These are phyloP conservation scores for Upupa epops DNA, from an alignment of 2,113 vertebrate species.

Conservation along the genomic window DNA sequence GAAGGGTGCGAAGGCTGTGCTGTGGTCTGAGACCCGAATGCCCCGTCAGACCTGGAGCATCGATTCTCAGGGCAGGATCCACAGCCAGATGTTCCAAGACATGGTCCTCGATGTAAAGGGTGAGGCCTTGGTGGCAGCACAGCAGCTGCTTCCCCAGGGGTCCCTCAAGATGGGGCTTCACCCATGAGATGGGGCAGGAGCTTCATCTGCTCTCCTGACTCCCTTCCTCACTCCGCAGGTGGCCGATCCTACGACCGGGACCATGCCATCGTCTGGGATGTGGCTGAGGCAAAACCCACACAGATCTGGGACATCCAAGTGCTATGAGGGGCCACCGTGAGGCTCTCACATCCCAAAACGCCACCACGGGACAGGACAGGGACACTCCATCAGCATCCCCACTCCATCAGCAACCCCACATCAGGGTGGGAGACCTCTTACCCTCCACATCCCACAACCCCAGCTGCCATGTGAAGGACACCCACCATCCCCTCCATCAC, in stretches of 20 bases:
- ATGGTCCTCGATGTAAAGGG: constrained; percentile 91
- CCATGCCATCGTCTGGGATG: constrained; percentile 82
- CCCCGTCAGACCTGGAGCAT: constrained; percentile 88
- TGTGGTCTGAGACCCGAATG: constrained; percentile 87
- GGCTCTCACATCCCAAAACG: background rate
- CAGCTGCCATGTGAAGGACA: background rate
- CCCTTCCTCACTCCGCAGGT: constrained; percentile 67
- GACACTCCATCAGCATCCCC: background rate
- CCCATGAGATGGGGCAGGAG: fast-evolving
- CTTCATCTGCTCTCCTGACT: background rate
- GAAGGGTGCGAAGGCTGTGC: constrained; percentile 83
- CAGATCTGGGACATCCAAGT: constrained; percentile 88
- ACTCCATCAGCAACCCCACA: fast-evolving
- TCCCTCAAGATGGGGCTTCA: fast-evolving
- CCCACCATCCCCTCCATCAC: background rate
- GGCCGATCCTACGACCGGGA: constrained; percentile 88
- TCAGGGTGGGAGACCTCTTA: fast-evolving
- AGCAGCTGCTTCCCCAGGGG: background rate
- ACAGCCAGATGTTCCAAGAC: constrained; percentile 85
- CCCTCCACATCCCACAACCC: background rate
- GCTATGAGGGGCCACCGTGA: constrained; percentile 41
- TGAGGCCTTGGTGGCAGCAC: constrained; percentile 19
- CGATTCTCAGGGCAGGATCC: constrained; percentile 77
- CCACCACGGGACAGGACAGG: fast-evolving
- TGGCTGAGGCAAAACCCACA: constrained; percentile 74